These are phyloP conservation scores for Anisognathus igniventris DNA, from an alignment of 2,797 vertebrate genomes.

Conservation along the genomic window DNA sequence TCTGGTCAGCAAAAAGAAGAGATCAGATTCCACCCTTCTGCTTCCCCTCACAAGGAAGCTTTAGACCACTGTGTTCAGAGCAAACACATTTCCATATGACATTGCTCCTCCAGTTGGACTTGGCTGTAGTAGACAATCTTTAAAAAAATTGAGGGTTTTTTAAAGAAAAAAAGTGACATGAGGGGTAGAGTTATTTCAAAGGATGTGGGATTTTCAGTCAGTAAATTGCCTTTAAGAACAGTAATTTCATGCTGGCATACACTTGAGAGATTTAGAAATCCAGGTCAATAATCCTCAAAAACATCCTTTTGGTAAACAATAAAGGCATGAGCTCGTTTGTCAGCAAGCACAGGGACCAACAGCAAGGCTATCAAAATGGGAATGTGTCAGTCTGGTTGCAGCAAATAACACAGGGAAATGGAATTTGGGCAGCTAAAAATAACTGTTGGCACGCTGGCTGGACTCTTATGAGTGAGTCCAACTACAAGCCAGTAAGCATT, in stretches of 20 bases:
- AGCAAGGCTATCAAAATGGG: not conserved
- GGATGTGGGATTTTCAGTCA: not conserved
- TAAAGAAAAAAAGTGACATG: not conserved
- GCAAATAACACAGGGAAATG: not conserved
- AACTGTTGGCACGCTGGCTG: fast-evolving
- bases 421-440: constrained; percentile 4
- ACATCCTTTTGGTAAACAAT: constrained; percentile 1
- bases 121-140: not conserved
- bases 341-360: not conserved
- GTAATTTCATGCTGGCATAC: constrained; percentile 21
- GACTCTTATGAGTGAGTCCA: not conserved
- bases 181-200: not conserved
- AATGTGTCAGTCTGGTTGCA: not conserved
- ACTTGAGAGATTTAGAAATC: constrained; percentile 9
- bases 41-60: fast-evolving
- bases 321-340: not conserved
- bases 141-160: not conserved
- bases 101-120: not conserved
- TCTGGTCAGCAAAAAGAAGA: not conserved
- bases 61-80: not conserved
- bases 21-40: not conserved
- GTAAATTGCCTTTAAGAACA: constrained; percentile 4
- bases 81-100: not conserved
- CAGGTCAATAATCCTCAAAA: not conserved
- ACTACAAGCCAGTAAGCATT: not conserved